phyloP scores from a whole-genome alignment of 64 coral and sea anemone genomes.

The Astreopora myriophthalma region DNA sequence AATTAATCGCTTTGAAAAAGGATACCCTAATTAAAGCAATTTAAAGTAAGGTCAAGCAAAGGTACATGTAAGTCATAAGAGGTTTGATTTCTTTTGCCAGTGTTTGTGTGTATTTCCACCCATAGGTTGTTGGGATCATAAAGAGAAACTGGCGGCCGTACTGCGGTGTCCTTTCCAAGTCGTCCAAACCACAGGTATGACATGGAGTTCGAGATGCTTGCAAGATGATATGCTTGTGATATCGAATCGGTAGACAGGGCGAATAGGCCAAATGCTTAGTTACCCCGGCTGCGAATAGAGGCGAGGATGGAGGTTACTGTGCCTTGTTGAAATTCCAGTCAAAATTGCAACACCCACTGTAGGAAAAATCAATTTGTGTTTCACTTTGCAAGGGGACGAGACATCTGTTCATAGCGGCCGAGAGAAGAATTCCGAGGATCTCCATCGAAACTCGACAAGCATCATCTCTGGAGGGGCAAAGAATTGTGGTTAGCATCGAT shows the following conservation, averaged over 20 bases:
- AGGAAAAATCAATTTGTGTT: neutral
- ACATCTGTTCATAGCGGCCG: constrained; percentile 93
- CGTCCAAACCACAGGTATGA: constrained; percentile 78
- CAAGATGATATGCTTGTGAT: neutral
- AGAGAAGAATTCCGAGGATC: constrained; percentile 87
- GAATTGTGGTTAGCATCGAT: constrained; percentile 96
- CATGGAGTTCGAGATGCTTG: neutral
- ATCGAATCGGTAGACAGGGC: too few relatives aligned
- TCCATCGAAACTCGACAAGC: constrained; percentile 92
- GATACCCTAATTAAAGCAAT: too few relatives aligned
- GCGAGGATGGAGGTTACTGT: too few relatives aligned
- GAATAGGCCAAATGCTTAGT: too few relatives aligned
- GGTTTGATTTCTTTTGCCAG: too few relatives aligned
- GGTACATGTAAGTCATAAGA: too few relatives aligned
- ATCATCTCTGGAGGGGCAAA: constrained; percentile 70
- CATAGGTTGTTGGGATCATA: constrained; percentile 93
- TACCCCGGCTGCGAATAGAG: too few relatives aligned
- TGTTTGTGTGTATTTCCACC: neutral
- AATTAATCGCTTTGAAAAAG: too few relatives aligned
- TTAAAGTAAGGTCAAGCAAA: too few relatives aligned
- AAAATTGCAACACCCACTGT: too few relatives aligned
- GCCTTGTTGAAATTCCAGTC: too few relatives aligned
- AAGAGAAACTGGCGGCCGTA: constrained; percentile 97
- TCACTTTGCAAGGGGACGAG: constrained; percentile 55
- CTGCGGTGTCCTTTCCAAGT: constrained; percentile 85